Base-by-base conservation (phyloP, 1,140 invertebrate genomes). In the Plutomurus gul region DNA sequence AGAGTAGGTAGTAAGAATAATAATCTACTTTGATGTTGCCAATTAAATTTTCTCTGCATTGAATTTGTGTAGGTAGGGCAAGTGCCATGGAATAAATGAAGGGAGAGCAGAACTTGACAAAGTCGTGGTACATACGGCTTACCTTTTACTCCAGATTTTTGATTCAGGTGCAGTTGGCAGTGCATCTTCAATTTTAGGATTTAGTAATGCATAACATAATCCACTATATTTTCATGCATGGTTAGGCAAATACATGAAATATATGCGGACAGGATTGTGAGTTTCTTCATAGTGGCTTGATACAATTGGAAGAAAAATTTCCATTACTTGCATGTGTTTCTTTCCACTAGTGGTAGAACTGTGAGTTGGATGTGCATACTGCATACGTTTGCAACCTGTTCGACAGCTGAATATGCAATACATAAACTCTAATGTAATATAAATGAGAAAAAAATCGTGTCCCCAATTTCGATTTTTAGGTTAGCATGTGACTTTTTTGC, bases 151-250 rank as follows among this genome's bases (percentile, higher is more conserved):
- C 56, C 27, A 65, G 30, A 33, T 65, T 65, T 65, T 65, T 30
- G 27, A 65, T 65, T 65, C 56, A 65, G 56, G 56, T 65, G 20
- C 20, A 51, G 47, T 51, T 65, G 30, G 20, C 20, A 51, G 47
- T 51, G 30, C 56, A 65, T 65, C 56, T 65, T 65, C 56, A 65
- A 33, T 65, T 30, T 65, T 65, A 65, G n/a, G 56, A 33, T 65
- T 27, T 27, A 5, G 27, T 33, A 33, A 65, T 65, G 13, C 27
- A n/a, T 65, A n/a, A 27, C 30, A 30, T 33, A 49, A 1, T 6
- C 11, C 25, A 51, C 18, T 22, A 22, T 10, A 3, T 51, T 8
- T 51, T 51, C 47, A 27, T 56, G 22, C 30, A 56, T 27, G 20
- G 51, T 4, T 25, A n/a, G n/a, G n/a, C n/a, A n/a, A n/a, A n/a